phyloP scores from a whole-genome alignment of 2,888 invertebrate species.

The Chrysomela aeneicollis region DNA sequence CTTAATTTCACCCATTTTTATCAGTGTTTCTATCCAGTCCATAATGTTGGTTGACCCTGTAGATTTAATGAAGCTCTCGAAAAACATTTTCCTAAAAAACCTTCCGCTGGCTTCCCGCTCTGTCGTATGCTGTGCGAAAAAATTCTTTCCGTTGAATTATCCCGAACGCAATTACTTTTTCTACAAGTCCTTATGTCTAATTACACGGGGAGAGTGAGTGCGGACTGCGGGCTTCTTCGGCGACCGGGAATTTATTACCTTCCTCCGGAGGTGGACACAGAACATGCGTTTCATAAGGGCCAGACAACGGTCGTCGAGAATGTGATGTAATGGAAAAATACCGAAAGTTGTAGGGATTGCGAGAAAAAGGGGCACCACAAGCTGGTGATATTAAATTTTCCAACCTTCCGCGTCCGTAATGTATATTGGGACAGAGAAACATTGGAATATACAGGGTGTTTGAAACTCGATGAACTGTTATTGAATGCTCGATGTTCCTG shows the following conservation, averaged over 20 bases:
- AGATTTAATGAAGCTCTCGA: too few relatives aligned
- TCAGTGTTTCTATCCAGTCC: too few relatives aligned
- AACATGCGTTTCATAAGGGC: conserved; percentile 55
- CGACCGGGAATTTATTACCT: conserved; percentile 44
- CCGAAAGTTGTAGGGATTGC: conserved; percentile 60
- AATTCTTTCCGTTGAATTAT: conserved; percentile 33
- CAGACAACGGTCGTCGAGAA: conserved; percentile 54
- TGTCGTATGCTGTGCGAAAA: not conserved
- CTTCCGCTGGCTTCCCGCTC: not conserved
- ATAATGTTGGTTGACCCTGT: too few relatives aligned
- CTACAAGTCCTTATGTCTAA: conserved; percentile 49
- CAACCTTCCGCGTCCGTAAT: conserved; percentile 61
- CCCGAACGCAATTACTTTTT: conserved; percentile 46
- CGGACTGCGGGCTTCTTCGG: conserved; percentile 43
- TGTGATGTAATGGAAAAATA: conserved; percentile 62
- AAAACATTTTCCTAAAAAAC: too few relatives aligned
- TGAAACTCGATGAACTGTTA: too few relatives aligned
- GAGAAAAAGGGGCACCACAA: conserved; percentile 57
- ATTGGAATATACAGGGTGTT: conserved; percentile 54
- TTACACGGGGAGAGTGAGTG: conserved; percentile 43
- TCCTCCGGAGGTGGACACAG: conserved; percentile 47
- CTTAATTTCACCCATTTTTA: too few relatives aligned
- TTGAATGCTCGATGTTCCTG: too few relatives aligned
- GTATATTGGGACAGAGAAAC: conserved; percentile 57
- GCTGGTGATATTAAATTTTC: conserved; percentile 63